Percentiles rank a stretch among this genome's conserved stretches.
Conservation (phyloP, 2,797 vertebrate species). For the Coregonus suidteri region DNA sequence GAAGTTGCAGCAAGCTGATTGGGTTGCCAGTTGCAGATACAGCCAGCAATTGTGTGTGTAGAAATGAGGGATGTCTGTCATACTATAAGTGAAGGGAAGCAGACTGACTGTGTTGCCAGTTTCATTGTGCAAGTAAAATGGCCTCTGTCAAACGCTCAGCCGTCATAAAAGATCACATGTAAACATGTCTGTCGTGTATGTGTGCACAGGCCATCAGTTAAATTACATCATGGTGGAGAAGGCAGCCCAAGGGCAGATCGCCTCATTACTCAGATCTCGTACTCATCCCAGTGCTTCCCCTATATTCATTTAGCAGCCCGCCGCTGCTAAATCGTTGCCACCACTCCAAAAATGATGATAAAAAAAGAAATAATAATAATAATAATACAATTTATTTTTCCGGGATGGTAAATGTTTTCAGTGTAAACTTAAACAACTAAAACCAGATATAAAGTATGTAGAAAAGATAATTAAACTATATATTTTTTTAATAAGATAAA, state of each 20-base stretch:
- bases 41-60: background rate
- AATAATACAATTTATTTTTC: too few relatives aligned
- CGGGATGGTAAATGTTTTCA: too few relatives aligned
- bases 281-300: background rate
- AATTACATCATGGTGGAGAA: conserved; percentile 42
- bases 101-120: background rate
- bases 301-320: too few relatives aligned
- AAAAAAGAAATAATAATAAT: too few relatives aligned
- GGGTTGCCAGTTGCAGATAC: background rate
- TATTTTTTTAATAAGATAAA: too few relatives aligned
- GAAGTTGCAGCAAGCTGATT: background rate
- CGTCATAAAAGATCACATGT: conserved; percentile 46
- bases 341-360: too few relatives aligned
- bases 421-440: too few relatives aligned
- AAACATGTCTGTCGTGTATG: too few relatives aligned
- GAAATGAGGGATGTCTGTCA: background rate
- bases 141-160: conserved; percentile 24
- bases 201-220: conserved; percentile 51
- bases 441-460: too few relatives aligned
- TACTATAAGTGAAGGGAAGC: background rate
- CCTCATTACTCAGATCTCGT: conserved; percentile 1
- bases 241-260: conserved; percentile 35
- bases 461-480: too few relatives aligned
- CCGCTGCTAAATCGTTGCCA: too few relatives aligned
- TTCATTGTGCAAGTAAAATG: conserved; percentile 10